These are phyloP conservation scores for Philopotamus ludificatus DNA, from an alignment of 1,140 invertebrate genomes.

Conservation along the genomic window DNA sequence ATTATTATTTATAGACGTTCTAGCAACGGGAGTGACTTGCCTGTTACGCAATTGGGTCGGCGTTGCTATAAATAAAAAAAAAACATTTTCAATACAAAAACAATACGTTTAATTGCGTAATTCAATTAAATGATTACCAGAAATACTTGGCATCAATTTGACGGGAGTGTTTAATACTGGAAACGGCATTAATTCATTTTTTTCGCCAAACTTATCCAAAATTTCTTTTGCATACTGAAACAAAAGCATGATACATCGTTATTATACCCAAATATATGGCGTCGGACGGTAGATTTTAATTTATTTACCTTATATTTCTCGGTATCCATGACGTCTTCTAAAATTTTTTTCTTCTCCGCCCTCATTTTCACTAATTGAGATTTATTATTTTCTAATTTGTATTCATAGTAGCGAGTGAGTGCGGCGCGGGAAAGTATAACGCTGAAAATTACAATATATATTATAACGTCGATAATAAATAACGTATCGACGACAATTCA, in stretches of 20 bases:
- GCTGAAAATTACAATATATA: slow-evolving; percentile 57
- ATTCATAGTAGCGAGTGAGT: slow-evolving; percentile 85
- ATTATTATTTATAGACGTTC: neutral
- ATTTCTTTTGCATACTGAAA: slow-evolving; percentile 77
- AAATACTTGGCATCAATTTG: slow-evolving; percentile 43
- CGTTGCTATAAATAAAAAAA: slow-evolving; percentile 44
- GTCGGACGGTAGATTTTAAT: neutral
- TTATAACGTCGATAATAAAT: slow-evolving; percentile 4
- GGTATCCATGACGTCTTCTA: slow-evolving; percentile 95
- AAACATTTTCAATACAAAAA: too few species aligned
- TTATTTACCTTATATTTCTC: slow-evolving; percentile 89
- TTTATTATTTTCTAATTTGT: slow-evolving; percentile 79
- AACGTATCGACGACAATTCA: neutral
- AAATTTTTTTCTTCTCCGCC: slow-evolving; percentile 81
- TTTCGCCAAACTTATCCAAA: slow-evolving; percentile 76
- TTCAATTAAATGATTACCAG: too few species aligned
- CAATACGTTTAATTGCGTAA: too few species aligned
- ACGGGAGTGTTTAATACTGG: neutral
- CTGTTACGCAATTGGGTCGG: slow-evolving; percentile 47
- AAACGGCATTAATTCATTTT: slow-evolving; percentile 43
- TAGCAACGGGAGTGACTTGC: slow-evolving; percentile 41
- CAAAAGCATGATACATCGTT: slow-evolving; percentile 54
- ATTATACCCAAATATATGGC: slow-evolving; percentile 69
- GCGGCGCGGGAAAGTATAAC: slow-evolving; percentile 75
- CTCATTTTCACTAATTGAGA: slow-evolving; percentile 71